Base-by-base conservation (phyloP, 2,888 invertebrate genomes). In the Trissoscelio sp. region DNA sequence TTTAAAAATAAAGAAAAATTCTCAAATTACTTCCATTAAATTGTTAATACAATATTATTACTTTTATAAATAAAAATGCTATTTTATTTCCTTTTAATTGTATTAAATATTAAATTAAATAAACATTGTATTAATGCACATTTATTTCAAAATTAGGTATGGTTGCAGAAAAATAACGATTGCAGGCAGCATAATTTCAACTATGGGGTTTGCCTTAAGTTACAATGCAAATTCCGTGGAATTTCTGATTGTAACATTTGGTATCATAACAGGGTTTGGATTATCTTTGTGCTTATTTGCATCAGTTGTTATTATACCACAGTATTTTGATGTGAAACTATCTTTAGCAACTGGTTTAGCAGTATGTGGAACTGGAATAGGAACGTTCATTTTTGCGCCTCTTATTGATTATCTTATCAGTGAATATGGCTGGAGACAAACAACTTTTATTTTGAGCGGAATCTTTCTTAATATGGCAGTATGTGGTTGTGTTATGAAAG, bases 301-400 rank as follows among this genome's bases (percentile, higher is more conserved):
- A 9, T 46, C 46, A 20, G 12, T 46, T 7, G 46, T 46, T 20
- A 46, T 46, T 11, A 20, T 46, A 9, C 46, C 46, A 20, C 9
- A 46, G 1, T 46, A 46, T 20, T 46, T 46, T 5, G 20, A 46
- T 20, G 11, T 20, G 20, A 18, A 11, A 46, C 3, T 46, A 20
- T 20, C 18, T 9, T 20, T 46, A 46, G 46, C 46, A 3, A 46
- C 46, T 20, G 46, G 46, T 7, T 5, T 46, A 3, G 18, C 14
- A 11, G 46, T 46, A 11, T 20, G 48, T 48, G 48, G 48, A 48
- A 48, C 22, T n/a, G 48, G 48, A 48, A 24, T 48, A n/a, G 48
- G 48, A 11, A 48, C 48, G 5, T 24, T 48, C 7, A 12, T 24
- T 48, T 48, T 48, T 24, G 48, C 48, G 12, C 48, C 48, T 24